phyloP scores from a whole-genome alignment of 2,797 vertebrate species.

The Pangasius larnaudii region DNA sequence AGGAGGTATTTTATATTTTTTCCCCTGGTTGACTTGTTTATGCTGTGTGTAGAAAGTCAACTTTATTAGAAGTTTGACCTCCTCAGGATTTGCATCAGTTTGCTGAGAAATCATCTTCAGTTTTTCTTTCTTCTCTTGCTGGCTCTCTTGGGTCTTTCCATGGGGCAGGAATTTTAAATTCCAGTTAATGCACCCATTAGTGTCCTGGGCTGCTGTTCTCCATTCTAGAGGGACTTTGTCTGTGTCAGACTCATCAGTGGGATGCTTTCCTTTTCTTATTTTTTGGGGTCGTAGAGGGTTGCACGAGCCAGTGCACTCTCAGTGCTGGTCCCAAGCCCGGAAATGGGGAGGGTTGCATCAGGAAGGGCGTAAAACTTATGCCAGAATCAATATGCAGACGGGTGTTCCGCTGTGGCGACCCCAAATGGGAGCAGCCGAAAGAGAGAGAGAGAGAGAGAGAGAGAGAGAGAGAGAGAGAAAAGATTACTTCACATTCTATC shows the following conservation, averaged over 20 bases:
- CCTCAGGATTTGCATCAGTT: slow-evolving; percentile 19
- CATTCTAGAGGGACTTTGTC: slow-evolving; percentile 1
- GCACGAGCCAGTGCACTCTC: too few relatives aligned
- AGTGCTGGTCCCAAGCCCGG: too few relatives aligned
- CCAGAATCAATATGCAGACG: too few relatives aligned
- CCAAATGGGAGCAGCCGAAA: too few relatives aligned
- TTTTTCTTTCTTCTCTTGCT: slow-evolving; percentile 31
- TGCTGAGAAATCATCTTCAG: slow-evolving; percentile 28
- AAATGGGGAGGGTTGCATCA: too few relatives aligned
- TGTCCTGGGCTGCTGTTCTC: background rate
- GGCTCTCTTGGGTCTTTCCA: slow-evolving; percentile 3
- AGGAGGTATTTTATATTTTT: slow-evolving; percentile 7
- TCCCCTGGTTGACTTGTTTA: slow-evolving; percentile 6
- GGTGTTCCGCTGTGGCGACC: too few relatives aligned
- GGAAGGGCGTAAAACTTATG: too few relatives aligned
- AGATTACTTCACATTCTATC: background rate
- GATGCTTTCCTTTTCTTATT: slow-evolving; percentile 19
- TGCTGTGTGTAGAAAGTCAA: slow-evolving; percentile 9
- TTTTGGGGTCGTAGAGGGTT: background rate
- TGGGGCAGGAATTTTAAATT: background rate
- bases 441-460: too few relatives aligned
- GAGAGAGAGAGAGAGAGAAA: too few relatives aligned
- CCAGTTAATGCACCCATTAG: background rate
- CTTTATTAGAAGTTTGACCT: slow-evolving; percentile 25
- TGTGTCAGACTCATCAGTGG: slow-evolving; percentile 13